Conservation (phyloP, 2,113 vertebrate genomes). For the Oncorhynchus kisutch region DNA sequence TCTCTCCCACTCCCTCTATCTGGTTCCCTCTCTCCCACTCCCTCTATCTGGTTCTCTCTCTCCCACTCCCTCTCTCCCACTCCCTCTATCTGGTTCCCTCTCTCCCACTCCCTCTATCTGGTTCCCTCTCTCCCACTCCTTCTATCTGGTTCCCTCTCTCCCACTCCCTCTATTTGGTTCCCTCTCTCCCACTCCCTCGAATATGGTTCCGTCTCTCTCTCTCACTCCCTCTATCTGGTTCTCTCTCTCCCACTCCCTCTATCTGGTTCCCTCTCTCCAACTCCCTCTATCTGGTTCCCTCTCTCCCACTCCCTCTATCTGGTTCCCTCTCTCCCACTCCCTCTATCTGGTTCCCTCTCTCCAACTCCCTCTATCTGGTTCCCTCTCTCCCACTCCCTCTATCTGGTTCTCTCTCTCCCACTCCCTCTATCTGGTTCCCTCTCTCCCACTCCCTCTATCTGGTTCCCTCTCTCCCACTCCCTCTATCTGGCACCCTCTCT, state of each 20-base stretch:
- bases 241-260: background rate
- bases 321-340: background rate
- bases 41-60: background rate
- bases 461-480: background rate
- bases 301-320: background rate
- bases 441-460: background rate
- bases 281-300: background rate
- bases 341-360: background rate
- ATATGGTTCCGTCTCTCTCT: constrained; percentile 9
- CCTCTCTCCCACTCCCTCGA: too few relatives aligned
- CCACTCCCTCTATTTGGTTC: background rate
- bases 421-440: background rate
- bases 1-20: background rate
- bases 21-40: background rate
- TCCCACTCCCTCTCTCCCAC: too few relatives aligned
- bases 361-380: background rate
- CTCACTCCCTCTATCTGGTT: constrained; percentile 6
- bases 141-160: background rate
- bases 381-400: background rate
- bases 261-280: background rate
- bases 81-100: background rate
- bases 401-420: background rate
- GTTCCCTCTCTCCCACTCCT: background rate
- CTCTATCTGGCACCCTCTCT: background rate
- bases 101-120: background rate